Percentiles rank a stretch among this genome's conserved stretches.
These are phyloP conservation scores for Petrocephalus schoutedeni DNA, from an alignment of 2,797 vertebrate genomes.

Conservation along the genomic window DNA sequence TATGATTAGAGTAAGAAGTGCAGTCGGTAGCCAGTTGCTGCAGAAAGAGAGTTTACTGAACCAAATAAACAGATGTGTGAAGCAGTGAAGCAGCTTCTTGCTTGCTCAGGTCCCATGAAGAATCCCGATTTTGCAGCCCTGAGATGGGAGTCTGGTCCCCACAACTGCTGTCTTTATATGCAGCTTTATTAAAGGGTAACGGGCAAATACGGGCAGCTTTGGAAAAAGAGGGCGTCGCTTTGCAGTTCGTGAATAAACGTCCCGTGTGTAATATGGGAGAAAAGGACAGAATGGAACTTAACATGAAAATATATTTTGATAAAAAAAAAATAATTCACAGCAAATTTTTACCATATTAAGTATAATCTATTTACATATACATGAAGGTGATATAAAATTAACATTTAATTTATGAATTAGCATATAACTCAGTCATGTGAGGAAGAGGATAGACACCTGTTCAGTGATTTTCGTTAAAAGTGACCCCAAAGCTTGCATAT, in stretches of 20 bases:
- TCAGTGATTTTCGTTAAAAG: background rate
- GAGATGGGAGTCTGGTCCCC: background rate
- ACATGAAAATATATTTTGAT: background rate
- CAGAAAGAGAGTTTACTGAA: background rate
- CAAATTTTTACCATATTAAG: background rate
- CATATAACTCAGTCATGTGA: background rate
- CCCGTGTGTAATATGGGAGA: background rate
- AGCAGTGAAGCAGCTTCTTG: background rate
- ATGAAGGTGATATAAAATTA: background rate
- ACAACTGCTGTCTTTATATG: background rate
- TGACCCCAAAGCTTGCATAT: background rate
- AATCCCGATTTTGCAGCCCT: background rate
- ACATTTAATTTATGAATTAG: background rate
- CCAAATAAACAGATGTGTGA: background rate
- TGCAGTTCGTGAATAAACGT: background rate
- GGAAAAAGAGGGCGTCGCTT: background rate
- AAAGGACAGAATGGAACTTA: background rate
- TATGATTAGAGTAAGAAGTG: background rate
- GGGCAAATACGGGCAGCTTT: background rate
- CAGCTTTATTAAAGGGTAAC: background rate
- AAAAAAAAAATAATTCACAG: background rate
- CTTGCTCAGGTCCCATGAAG: background rate
- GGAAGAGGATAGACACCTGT: background rate
- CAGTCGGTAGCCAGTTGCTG: background rate
- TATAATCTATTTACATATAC: background rate